Base-by-base conservation (phyloP, 2,888 invertebrate species). In the Blastobasis adustella region DNA sequence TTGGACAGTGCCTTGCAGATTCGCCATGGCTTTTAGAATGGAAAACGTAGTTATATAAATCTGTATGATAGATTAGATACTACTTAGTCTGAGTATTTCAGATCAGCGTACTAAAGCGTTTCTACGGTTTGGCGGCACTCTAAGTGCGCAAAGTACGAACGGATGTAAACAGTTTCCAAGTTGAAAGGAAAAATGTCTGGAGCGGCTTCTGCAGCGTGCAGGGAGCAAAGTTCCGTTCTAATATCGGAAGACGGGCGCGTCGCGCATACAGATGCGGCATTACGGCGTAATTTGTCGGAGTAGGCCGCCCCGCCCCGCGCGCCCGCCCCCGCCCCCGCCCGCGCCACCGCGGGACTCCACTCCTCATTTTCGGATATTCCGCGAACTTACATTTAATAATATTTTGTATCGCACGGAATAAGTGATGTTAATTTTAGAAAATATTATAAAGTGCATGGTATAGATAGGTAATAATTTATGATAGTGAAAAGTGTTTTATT, bases 191-290 rank as follows among this genome's bases (percentile, higher is more conserved):
- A 55, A 54, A 50, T 10, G 47, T 38, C 39, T 37, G 44, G 46
- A 46, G 48, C 50, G 46, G 51, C 53, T 50, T 49, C 42, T 51
- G 49, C 48, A 49, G 51, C 49, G 51, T 47, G 49, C 54, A 52
- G 54, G 54, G 54, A 54, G 51, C 54, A 52, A 54, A 54, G 54
- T 68, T 67, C 65, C 66, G 66, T 66, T 71, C 67, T 73, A 76
- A 74, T 74, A 76, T 72, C 66, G 69, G 62, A 62, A 62, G 67
- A 49, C 57, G 62, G 48, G 54, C 72, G 71, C 72, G 73, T 55
- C 66, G 61, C 69, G 79, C 79, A 78, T 79, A 78, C 73, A 67
- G 67, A 79, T 73, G 69, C 55, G 61, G 57, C 53, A 65, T 73
- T 77, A 76, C 62, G 57, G 60, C 62, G 69, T 67, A 69, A 76